These are phyloP conservation scores for Xiphydria camelus DNA, from an alignment of 2,888 invertebrate genomes.

Conservation along the genomic window DNA sequence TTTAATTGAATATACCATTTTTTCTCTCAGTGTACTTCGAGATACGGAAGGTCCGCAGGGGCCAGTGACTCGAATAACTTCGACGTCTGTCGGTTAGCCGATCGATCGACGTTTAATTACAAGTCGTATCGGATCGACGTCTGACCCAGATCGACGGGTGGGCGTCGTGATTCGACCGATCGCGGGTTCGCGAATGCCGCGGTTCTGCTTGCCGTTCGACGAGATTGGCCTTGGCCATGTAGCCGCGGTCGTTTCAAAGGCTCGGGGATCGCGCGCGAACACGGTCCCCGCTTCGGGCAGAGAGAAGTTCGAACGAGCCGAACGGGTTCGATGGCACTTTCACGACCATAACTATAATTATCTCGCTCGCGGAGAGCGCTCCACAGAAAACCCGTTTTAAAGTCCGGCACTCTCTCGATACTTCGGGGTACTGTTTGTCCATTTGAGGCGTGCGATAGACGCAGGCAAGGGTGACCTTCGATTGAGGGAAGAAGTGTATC, in stretches of 20 bases:
- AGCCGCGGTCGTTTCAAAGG: conserved; percentile 17
- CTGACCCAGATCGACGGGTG: conserved; percentile 6
- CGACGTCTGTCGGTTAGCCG: too few species aligned
- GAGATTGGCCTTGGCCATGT: conserved; percentile 50
- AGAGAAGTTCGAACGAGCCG: conserved; percentile 1
- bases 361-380: conserved; percentile 13
- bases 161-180: conserved; percentile 9
- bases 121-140: not conserved
- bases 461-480: too few species aligned
- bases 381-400: conserved; percentile 35
- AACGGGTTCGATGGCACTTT: conserved; percentile 51
- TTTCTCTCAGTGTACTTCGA: too few species aligned
- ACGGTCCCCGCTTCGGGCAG: conserved; percentile 1
- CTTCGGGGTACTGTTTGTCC: too few species aligned
- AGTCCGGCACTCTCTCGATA: too few species aligned
- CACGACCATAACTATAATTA: conserved; percentile 42
- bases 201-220: conserved; percentile 14
- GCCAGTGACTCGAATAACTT: too few species aligned
- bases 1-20: too few species aligned
- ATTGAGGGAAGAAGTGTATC: too few species aligned
- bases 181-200: conserved; percentile 22
- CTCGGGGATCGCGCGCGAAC: conserved; percentile 1
- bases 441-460: too few species aligned
- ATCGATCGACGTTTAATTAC: conserved; percentile 1
- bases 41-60: too few species aligned